A percentile compares a stretch with the other conserved stretches of the same genome.
Evolutionary conservation across 92 coral and sea anemone genomes (phyloP).

Genomic region (Isaurus tuberculatus): DNA sequence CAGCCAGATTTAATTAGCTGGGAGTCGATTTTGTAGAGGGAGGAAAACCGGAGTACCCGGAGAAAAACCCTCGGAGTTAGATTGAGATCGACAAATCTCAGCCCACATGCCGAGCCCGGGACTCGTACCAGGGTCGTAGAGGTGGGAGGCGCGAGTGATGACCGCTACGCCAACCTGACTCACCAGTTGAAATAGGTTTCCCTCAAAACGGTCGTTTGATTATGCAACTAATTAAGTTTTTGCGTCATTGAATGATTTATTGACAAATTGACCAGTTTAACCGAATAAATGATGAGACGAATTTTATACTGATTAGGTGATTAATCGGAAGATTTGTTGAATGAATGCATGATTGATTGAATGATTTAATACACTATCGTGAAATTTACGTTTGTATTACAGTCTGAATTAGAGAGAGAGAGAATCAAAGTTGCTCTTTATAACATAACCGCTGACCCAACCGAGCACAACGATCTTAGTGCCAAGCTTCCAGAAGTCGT

Average conservation of each 20-base stretch:
- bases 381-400: neutral
- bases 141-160: too few relatives aligned
- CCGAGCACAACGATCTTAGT: constrained; percentile 15
- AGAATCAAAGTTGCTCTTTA: constrained; percentile 3
- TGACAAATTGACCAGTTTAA: neutral
- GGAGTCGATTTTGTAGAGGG: too few relatives aligned
- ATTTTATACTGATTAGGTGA: neutral
- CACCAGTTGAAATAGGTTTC: too few relatives aligned
- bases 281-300: too few relatives aligned
- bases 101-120: too few relatives aligned
- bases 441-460: constrained; percentile 9
- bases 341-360: neutral
- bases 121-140: too few relatives aligned
- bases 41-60: too few relatives aligned
- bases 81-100: too few relatives aligned
- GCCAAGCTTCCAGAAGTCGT: neutral
- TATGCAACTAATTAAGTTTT: neutral
- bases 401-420: neutral
- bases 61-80: too few relatives aligned
- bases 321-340: neutral
- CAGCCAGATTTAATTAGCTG: too few relatives aligned
- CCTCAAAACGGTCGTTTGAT: neutral
- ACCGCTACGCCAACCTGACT: too few relatives aligned
- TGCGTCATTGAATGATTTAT: neutral
- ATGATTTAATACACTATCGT: neutral